Base-by-base conservation (phyloP, 2,113 vertebrate genomes). In the Diglossa brunneiventris region DNA sequence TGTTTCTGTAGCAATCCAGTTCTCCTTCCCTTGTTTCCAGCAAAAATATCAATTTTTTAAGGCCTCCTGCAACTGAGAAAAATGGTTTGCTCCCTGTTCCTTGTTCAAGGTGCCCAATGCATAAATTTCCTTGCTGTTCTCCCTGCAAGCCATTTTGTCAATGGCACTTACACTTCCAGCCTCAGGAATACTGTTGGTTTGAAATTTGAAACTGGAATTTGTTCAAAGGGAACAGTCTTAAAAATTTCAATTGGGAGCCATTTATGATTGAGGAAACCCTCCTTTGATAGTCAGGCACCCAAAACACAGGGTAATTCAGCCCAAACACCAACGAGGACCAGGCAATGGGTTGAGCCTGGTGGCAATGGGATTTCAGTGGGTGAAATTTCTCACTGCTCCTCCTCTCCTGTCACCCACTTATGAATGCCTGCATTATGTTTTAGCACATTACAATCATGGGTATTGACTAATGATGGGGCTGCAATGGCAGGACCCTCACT, bases 391-490 rank as follows among this genome's bases (percentile, higher is more conserved):
- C 67, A 47, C 39, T 72, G 61, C 42, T 79, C 83, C 49, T 81
- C n/a, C 37, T 39, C 11, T 53, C 33, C 37, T 83, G n/a, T 21
- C 52, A 69, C 20, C 15, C 62, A 56, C 21, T 83, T 53, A 35
- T 16, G 31, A 93, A 47, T 0, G 31, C 22, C 11, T 86, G 18
- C 23, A 22, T 24, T 41, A 21, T 73, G 56, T 56, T 89, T 81
- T 66, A 49, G 50, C 31, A 31, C 69, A 52, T 58, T 67, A 87
- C 56, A 93, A 31, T 84, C 11, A 9, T 28, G 61, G 46, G 42
- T 75, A 69, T 77, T 91, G 61, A 92, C 41, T 83, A 77, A 52
- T 0, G 0, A 24, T 0, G 0, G 30, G 22, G 66, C 41, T 1
- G 15, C 37, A 61, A 27, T 50, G 62, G 67, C 39, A 69, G 70